Percentiles rank a stretch among this genome's conserved stretches.
Evolutionary conservation across 92 coral and sea anemone species (phyloP).

Genomic region (Chrysogorgia sp.): DNA sequence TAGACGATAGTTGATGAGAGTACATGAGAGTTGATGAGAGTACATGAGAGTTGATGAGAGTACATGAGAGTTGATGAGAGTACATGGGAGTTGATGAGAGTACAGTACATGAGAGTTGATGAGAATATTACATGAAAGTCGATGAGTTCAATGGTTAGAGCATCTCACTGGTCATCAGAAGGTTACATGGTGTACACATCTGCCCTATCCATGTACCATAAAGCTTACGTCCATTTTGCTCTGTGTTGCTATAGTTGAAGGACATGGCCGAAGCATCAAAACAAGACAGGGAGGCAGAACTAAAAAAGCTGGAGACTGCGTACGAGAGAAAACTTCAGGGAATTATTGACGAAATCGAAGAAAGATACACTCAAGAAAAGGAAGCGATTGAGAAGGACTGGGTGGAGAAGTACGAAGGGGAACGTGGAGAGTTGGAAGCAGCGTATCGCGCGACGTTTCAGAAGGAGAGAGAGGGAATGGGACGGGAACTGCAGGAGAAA

Average conservation of each 20-base stretch:
- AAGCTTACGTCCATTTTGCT: too few relatives aligned
- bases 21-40: too few relatives aligned
- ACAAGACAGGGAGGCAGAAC: constrained; percentile 2
- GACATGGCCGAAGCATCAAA: not conserved
- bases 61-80: too few relatives aligned
- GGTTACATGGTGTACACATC: too few relatives aligned
- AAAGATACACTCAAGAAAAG: constrained; percentile 71
- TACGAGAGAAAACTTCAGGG: constrained; percentile 23
- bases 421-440: constrained; percentile 58
- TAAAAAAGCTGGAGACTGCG: constrained; percentile 35
- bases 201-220: too few relatives aligned
- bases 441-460: constrained; percentile 61
- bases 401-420: constrained; percentile 58
- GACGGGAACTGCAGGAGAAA: constrained; percentile 59
- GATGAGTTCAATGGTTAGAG: too few relatives aligned
- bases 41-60: too few relatives aligned
- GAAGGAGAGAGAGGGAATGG: constrained; percentile 49
- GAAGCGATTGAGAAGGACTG: constrained; percentile 76
- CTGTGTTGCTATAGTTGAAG: constrained; percentile 15
- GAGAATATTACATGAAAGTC: too few relatives aligned
- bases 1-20: too few relatives aligned
- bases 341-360: constrained; percentile 38
- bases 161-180: too few relatives aligned
- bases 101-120: too few relatives aligned
- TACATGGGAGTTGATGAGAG: too few relatives aligned